Base-by-base conservation (phyloP, 2,113 vertebrate species). In the Amphiprion ocellaris region DNA sequence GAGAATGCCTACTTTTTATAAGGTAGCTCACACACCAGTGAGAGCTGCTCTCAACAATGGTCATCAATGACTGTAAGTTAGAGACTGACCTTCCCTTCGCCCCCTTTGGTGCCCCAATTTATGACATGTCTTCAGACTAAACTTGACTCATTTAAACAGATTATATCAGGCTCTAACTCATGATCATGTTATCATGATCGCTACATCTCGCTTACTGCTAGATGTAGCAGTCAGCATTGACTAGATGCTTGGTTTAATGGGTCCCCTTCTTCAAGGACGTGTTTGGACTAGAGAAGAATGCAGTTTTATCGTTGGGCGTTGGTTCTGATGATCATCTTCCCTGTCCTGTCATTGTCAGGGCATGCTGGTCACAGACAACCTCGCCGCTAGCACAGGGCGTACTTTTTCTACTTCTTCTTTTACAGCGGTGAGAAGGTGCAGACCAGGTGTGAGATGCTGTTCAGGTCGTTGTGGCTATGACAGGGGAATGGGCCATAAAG, bases 391-490 rank as follows among this genome's bases (percentile, higher is more conserved):
- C 73, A 68, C 53, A 16, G 72, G 77, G 84, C 47, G 76, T 70
- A 76, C 53, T 59, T 75, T 58, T 28, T 5, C 7, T 66, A 54
- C 54, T 61, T 23, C 52, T 62, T 61, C 79, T 91, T 93, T 94
- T 92, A 94, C 73, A 87, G 85, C 81, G 26, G 52, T 76, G 72
- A 90, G 74, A 90, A 95, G 91, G 87, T 90, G 88, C 86, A 86
- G 89, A 92, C 94, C 95, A 95, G 95, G 95, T 96, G 95, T 95
- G 93, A 94, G 94, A 86, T 93, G 90, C 88, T 90, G 92, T 91
- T 95, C 87, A 90, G 92, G 89, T 94, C 91, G 46, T 88, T 93
- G 92, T 83, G 88, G 79, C 87, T 91, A 81, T 90, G 85, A 94
- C 83, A 81, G 81, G 81, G 80, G 82, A 87, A 83, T 73, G 84